Percentiles rank a stretch among this genome's conserved stretches.
Conservation (phyloP, 2,888 invertebrate genomes). For the Calameuta filiformis region DNA sequence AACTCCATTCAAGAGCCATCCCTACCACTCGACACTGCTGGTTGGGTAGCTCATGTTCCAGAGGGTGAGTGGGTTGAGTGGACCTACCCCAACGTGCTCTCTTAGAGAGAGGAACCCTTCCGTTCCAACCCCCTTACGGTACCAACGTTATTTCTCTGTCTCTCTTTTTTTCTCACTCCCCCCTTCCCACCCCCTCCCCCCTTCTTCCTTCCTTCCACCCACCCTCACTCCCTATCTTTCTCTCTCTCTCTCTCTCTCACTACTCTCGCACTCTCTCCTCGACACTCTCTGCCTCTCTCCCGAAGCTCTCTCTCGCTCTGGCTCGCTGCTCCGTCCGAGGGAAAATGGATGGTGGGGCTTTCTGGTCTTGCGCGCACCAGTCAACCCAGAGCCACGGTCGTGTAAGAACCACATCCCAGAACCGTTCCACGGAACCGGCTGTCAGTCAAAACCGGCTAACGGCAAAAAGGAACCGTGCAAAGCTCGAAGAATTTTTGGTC, state of each 20-base stretch:
- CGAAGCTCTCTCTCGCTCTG: constrained; percentile 25
- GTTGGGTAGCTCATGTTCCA: not conserved
- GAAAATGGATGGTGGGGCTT: constrained; percentile 61
- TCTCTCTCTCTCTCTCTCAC: constrained; percentile 22
- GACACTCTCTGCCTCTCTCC: constrained; percentile 21
- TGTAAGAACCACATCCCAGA: constrained; percentile 55
- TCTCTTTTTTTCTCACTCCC: constrained; percentile 23
- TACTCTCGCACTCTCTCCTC: constrained; percentile 19
- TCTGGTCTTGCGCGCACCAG: constrained; percentile 63
- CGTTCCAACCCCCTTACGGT: constrained; percentile 16
- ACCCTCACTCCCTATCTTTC: constrained; percentile 11
- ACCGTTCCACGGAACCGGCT: constrained; percentile 16
- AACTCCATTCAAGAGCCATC: constrained; percentile 35
- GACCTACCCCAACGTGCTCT: constrained; percentile 30
- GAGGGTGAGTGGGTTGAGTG: constrained; percentile 12
- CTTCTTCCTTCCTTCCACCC: constrained; percentile 8
- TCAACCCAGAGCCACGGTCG: constrained; percentile 64
- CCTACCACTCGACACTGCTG: constrained; percentile 8
- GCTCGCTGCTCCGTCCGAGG: constrained; percentile 28
- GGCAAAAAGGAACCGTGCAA: not conserved
- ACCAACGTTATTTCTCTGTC: constrained; percentile 22
- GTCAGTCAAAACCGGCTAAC: constrained; percentile 5
- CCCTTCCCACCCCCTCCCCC: constrained; percentile 10
- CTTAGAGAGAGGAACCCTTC: constrained; percentile 16
- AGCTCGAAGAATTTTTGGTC: not conserved